Evolutionary conservation across 2,888 invertebrate species (phyloP).

Genomic region (Erebia aethiops): DNA sequence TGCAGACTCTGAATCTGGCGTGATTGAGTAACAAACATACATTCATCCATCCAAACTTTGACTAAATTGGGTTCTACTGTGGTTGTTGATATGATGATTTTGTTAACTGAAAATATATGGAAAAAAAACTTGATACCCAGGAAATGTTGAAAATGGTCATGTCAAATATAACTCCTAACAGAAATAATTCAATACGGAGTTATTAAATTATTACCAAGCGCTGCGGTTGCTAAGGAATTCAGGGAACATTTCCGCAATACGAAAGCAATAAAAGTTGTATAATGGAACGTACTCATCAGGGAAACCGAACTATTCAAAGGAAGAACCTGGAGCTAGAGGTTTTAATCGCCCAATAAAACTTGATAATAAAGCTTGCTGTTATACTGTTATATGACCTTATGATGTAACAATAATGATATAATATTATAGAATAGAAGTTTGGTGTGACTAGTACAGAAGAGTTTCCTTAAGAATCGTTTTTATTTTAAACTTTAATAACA

Average conservation of each 20-base stretch:
- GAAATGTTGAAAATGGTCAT: no score
- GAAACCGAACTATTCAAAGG: constrained; percentile 2
- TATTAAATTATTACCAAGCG: neutral
- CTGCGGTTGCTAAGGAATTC: neutral
- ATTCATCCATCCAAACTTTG: no score
- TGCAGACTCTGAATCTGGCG: no score
- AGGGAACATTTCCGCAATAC: constrained; percentile 8
- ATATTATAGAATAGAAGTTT: neutral
- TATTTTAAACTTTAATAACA: no score
- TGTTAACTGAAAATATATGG: no score
- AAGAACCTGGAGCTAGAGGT: constrained; percentile 1
- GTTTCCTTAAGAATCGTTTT: neutral
- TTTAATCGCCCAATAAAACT: constrained; percentile 19
- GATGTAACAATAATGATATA: neutral
- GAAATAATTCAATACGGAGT: neutral
- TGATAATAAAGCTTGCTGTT: constrained; percentile 6
- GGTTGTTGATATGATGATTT: no score
- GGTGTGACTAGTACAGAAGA: neutral
- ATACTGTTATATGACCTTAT: neutral
- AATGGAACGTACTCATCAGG: constrained; percentile 13
- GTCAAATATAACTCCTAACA: neutral
- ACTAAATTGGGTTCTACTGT: no score
- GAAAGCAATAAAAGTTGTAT: constrained; percentile 12
- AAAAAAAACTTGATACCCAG: no score
- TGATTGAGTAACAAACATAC: no score